Base-by-base conservation (phyloP, 1,140 invertebrate genomes). In the Cydia fagiglandana region DNA sequence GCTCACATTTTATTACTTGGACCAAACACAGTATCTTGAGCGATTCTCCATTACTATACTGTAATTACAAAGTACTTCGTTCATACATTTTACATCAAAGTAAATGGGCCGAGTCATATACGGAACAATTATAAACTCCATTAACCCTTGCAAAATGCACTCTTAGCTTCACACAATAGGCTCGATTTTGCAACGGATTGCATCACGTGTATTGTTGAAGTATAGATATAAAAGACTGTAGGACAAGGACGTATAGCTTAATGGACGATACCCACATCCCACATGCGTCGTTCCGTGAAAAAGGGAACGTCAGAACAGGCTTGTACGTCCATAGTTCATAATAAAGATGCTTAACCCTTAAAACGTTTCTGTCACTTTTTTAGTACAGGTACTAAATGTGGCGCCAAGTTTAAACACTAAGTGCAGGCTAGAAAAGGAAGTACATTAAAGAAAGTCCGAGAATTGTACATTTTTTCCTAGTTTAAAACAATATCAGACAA, bases 91-190 rank as follows among this genome's bases (percentile, higher is more conserved):
- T 61, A 61, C 56, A 61, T 24, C 56, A 61, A 56, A 17, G 53
- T 56, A 56, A 61, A 61, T 61, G 20, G 56, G 10, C 56, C 56
- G 10, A 61, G 20, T 61, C 56, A 61, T 61, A 61, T 61, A 61
- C 10, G 56, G 56, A 61, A 24, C 20, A 17, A 70, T 70, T 70
- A 70, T 17, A 17, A 41, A 70, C 34, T 70, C 66, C 34, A 70
- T 70, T 70, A 70, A 0, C 30, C 66, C 4, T 38, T 66, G n/a
- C 30, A 38, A 70, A 61, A 70, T 38, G 34, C 9, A 17, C 15
- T 38, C 34, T 34, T 70, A 34, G 28, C 30, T n/a, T 34, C 64
- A 68, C 64, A 70, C 66, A 70, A 70, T 70, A 38, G 66, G 30
- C 5, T 15, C 15, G 24, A 68, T 68, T 68, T 41, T 38, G 66